Percentiles rank a stretch among this genome's conserved stretches.
phyloP scores from a whole-genome alignment of 2,888 invertebrate genomes.

The Julus scandinavius region DNA sequence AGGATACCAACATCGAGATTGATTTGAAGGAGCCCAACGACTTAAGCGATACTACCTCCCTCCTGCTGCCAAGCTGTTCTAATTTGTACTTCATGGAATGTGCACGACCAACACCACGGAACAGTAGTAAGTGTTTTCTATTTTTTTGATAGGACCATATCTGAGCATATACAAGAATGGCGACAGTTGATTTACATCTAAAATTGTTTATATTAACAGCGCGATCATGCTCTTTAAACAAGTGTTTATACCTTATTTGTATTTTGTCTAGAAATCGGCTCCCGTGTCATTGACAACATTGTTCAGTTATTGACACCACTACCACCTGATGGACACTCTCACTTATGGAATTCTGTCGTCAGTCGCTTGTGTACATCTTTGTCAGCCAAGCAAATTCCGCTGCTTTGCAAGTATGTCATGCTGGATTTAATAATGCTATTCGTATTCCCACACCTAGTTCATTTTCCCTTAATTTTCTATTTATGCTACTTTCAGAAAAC shows the following conservation, averaged over 20 bases:
- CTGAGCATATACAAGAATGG: too few species aligned
- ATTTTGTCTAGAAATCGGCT: background rate
- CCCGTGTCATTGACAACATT: constrained; percentile 25
- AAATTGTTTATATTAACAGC: too few species aligned
- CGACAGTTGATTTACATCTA: too few species aligned
- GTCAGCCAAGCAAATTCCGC: background rate
- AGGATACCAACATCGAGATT: background rate
- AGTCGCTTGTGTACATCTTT: background rate
- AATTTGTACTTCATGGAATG: background rate
- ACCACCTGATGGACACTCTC: background rate
- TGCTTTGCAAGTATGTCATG: constrained; percentile 9
- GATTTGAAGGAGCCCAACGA: background rate
- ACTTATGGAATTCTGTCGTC: background rate
- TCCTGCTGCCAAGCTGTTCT: background rate
- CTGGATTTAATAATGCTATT: background rate
- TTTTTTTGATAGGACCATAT: too few species aligned
- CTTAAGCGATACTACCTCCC: background rate
- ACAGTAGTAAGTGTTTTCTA: background rate
- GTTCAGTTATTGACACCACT: constrained; percentile 13
- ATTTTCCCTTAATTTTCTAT: background rate
- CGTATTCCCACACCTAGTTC: background rate
- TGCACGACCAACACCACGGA: background rate
- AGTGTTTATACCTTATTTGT: background rate
- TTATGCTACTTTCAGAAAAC: constrained; percentile 17
- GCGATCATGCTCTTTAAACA: too few species aligned